A percentile compares a stretch with the other conserved stretches of the same genome.
Conservation (phyloP, 1,140 invertebrate genomes). For the Drosophila miranda region DNA sequence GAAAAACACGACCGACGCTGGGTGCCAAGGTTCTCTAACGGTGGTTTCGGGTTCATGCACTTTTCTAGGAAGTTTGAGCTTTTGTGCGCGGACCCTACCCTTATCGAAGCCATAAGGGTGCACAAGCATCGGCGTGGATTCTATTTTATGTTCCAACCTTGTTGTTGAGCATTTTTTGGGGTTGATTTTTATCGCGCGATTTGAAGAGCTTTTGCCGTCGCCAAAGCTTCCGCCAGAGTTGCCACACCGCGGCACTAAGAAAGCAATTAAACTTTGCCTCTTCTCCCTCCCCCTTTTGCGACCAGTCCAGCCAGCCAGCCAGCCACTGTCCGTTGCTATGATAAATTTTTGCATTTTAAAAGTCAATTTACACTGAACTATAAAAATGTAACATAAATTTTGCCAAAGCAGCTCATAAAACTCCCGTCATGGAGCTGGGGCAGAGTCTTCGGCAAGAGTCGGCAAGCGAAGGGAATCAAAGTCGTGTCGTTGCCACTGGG, state of each 20-base stretch:
- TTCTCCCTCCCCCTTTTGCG: neutral
- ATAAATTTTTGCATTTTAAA: constrained; percentile 80
- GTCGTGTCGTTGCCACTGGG: constrained; percentile 67
- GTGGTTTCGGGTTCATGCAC: too few relatives aligned
- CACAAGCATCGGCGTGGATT: constrained; percentile 34
- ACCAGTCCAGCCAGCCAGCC: too few relatives aligned
- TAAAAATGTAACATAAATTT: constrained; percentile 81
- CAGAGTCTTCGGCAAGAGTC: neutral
- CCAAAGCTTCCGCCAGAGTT: constrained; percentile 57
- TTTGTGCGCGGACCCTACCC: too few relatives aligned
- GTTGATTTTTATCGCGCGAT: constrained; percentile 42
- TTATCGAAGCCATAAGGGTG: too few relatives aligned
- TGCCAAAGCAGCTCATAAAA: constrained; percentile 77
- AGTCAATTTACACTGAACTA: constrained; percentile 81
- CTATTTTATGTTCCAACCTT: constrained; percentile 4
- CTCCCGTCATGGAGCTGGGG: constrained; percentile 19
- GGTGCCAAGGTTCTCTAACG: constrained; percentile 40
- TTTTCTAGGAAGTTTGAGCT: too few relatives aligned
- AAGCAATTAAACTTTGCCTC: constrained; percentile 59
- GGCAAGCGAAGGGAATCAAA: constrained; percentile 50
- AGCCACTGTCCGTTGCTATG: constrained; percentile 50
- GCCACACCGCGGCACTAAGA: constrained; percentile 45
- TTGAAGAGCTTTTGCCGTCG: constrained; percentile 18
- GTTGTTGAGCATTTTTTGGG: neutral
- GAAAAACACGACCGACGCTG: constrained; percentile 10